phyloP scores from a whole-genome alignment of 2,888 invertebrate genomes.

The Leptopterna dolabrata region DNA sequence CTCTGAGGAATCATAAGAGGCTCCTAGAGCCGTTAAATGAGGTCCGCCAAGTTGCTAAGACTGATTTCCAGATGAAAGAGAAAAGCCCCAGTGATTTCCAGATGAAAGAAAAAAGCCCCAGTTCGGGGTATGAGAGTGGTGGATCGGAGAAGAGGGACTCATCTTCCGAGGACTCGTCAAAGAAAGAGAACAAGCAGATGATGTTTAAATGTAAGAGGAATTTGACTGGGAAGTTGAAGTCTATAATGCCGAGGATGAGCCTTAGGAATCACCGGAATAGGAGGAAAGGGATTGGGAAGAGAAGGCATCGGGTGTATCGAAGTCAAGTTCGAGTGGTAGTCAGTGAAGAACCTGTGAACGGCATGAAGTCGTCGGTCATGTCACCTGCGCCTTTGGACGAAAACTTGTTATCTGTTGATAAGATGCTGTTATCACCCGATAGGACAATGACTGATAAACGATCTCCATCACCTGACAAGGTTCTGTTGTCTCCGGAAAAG shows the following conservation, averaged over 20 bases:
- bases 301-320: slow-evolving; percentile 5
- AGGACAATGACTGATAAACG: not conserved
- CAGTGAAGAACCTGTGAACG: not conserved
- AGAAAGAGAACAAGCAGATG: slow-evolving; percentile 42
- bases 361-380: not conserved
- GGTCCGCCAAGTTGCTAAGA: slow-evolving; percentile 11
- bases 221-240: not conserved
- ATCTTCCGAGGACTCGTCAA: slow-evolving; percentile 44
- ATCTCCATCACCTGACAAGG: not conserved
- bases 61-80: slow-evolving; percentile 36
- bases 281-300: slow-evolving; percentile 4
- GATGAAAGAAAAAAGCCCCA: slow-evolving; percentile 35
- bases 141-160: slow-evolving; percentile 39
- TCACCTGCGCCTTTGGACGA: not conserved
- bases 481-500: not conserved
- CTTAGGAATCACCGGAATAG: not conserved
- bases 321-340: not conserved
- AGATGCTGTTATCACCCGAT: not conserved
- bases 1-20: slow-evolving; percentile 71
- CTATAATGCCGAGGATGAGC: not conserved
- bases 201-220: not conserved
- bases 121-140: slow-evolving; percentile 40
- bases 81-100: slow-evolving; percentile 32
- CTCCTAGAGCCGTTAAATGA: slow-evolving; percentile 66
- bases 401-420: not conserved